phyloP scores from a whole-genome alignment of 2,113 vertebrate genomes.

The Perca schrenkii region DNA sequence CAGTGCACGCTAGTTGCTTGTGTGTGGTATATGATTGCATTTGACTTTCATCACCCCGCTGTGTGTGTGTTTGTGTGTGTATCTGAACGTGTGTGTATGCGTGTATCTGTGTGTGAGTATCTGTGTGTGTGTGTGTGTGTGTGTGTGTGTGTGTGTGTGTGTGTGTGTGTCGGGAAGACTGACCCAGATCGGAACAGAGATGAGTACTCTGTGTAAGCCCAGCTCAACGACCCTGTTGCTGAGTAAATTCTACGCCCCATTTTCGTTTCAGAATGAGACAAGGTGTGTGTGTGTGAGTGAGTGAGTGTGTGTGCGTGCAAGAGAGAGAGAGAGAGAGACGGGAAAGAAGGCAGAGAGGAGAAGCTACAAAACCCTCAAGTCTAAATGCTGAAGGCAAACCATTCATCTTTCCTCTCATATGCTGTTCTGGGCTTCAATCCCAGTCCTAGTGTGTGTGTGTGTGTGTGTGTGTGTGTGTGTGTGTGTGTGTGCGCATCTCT shows the following conservation, averaged over 20 bases:
- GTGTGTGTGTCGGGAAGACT: conserved; percentile 51
- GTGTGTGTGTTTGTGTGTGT: conserved; percentile 28
- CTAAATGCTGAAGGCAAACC: conserved; percentile 74
- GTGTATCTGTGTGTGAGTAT: conserved; percentile 33
- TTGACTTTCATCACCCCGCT: conserved; percentile 80
- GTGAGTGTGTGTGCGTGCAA: neutral
- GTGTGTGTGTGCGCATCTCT: conserved; percentile 31
- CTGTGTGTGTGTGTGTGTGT: conserved; percentile 29
- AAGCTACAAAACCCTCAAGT: conserved; percentile 60
- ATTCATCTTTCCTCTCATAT: conserved; percentile 79
- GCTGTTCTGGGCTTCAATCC: conserved; percentile 76
- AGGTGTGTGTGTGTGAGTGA: neutral
- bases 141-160: neutral
- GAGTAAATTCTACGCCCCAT: conserved; percentile 25
- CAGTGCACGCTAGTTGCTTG: conserved; percentile 28
- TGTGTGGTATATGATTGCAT: conserved; percentile 76
- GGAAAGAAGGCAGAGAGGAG: conserved; percentile 19
- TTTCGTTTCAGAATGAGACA: conserved; percentile 21
- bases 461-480: conserved; percentile 12
- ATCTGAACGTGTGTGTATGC: conserved; percentile 20
- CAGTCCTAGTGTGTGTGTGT: conserved; percentile 35
- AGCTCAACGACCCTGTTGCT: conserved; percentile 32
- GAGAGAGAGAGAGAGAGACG: conserved; percentile 1
- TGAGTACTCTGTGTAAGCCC: conserved; percentile 45
- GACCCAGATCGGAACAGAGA: conserved; percentile 72